Conservation (phyloP, 1,140 invertebrate species). For the Andricus grossulariae region DNA sequence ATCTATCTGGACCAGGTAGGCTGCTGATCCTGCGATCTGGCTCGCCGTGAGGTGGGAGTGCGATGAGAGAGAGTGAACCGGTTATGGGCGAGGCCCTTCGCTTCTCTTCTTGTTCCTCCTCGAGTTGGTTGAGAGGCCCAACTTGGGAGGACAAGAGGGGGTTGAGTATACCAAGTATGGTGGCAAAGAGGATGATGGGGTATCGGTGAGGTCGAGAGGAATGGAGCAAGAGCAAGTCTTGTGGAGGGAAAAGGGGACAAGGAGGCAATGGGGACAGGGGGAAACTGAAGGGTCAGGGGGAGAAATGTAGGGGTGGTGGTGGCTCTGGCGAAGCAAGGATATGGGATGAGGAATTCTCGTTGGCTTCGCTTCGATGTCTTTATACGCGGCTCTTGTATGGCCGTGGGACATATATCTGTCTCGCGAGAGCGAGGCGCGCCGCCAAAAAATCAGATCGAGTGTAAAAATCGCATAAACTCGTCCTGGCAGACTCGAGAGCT, state of each 20-base stretch:
- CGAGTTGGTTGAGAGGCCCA: constrained; percentile 32
- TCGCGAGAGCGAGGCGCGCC: constrained; percentile 73
- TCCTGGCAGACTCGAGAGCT: constrained; percentile 72
- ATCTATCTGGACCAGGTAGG: constrained; percentile 63
- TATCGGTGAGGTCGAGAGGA: background rate
- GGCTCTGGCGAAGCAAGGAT: constrained; percentile 44
- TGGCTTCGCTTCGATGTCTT: constrained; percentile 76
- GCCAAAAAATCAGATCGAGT: constrained; percentile 77
- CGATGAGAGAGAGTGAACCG: constrained; percentile 72
- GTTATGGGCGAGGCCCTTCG: constrained; percentile 74
- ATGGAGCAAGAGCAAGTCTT: background rate
- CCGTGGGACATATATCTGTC: constrained; percentile 76
- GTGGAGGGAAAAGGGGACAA: background rate
- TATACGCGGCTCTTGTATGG: constrained; percentile 74
- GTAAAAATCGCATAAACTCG: constrained; percentile 77
- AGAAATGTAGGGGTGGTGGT: constrained; percentile 36
- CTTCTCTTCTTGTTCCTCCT: constrained; percentile 52
- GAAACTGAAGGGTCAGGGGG: constrained; percentile 36
- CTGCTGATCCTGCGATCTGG: constrained; percentile 51
- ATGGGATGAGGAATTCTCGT: constrained; percentile 76
- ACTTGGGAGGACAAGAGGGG: constrained; percentile 45
- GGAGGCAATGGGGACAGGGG: constrained; percentile 11
- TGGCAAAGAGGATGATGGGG: constrained; percentile 59
- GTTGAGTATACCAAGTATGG: constrained; percentile 73
- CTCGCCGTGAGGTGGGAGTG: constrained; percentile 55